A percentile compares a stretch with the other conserved stretches of the same genome.
Evolutionary conservation across 2,113 vertebrate genomes (phyloP).

Genomic region (Pterocles burchelli): DNA sequence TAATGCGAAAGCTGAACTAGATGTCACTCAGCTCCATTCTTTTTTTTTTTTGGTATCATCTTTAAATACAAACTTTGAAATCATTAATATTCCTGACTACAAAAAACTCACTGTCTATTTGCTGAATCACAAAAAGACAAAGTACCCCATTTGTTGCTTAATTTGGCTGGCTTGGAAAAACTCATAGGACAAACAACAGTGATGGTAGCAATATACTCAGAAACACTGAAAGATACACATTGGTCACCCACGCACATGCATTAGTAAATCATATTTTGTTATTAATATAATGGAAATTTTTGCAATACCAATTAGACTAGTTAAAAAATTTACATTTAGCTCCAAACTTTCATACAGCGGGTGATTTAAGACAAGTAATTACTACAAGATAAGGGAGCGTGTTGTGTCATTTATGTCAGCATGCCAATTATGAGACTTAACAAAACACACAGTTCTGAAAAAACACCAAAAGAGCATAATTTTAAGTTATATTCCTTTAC

Average conservation of each 20-base stretch:
- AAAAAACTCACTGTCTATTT: background rate
- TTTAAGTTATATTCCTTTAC: background rate
- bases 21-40: background rate
- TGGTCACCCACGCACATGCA: background rate
- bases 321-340: background rate
- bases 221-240: background rate
- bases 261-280: background rate
- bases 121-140: background rate
- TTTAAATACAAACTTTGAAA: background rate
- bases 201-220: background rate
- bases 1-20: background rate
- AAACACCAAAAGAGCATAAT: background rate
- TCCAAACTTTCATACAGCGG: background rate
- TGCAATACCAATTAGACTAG: background rate
- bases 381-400: background rate
- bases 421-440: background rate
- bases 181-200: background rate
- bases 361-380: background rate
- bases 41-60: background rate
- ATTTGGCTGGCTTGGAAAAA: background rate
- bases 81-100: background rate
- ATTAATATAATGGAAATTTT: background rate
- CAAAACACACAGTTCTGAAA: background rate
- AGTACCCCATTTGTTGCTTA: background rate
- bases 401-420: background rate